Evolutionary conservation across 2,113 vertebrate species (phyloP).

Genomic region (Triplophysa dalaica): DNA sequence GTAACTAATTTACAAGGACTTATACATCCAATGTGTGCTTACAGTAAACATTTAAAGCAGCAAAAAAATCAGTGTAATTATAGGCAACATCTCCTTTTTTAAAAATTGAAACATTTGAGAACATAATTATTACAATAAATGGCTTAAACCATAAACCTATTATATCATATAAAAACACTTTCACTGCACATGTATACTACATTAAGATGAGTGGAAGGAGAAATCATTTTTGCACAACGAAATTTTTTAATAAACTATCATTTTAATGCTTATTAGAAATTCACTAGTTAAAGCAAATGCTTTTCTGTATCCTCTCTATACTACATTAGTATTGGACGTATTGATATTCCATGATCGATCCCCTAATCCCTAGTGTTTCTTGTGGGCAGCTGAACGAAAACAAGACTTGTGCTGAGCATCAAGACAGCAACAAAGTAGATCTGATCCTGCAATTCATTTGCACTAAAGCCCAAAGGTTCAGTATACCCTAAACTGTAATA

Average conservation of each 20-base stretch:
- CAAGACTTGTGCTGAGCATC: neutral
- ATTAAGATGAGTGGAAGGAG: too few species aligned
- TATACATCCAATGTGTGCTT: too few species aligned
- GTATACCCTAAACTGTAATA: neutral
- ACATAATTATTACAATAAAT: too few species aligned
- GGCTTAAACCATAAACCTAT: too few species aligned
- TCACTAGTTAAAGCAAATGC: neutral
- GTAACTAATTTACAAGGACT: too few species aligned
- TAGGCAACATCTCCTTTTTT: too few species aligned
- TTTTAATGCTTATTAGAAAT: neutral
- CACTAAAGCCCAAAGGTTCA: neutral
- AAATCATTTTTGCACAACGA: too few species aligned
- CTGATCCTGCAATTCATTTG: neutral
- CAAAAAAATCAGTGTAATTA: too few species aligned
- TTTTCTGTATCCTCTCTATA: neutral
- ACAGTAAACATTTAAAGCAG: too few species aligned
- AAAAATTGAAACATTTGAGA: too few species aligned
- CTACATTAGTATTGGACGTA: neutral
- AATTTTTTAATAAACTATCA: neutral
- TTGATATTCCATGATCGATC: neutral
- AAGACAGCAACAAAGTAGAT: neutral
- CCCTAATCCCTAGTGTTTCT: neutral
- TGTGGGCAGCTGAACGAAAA: neutral
- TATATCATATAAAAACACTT: too few species aligned
- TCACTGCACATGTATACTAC: too few species aligned